phyloP scores from a whole-genome alignment of 2,888 invertebrate genomes.

The Crossocerus cetratus region DNA sequence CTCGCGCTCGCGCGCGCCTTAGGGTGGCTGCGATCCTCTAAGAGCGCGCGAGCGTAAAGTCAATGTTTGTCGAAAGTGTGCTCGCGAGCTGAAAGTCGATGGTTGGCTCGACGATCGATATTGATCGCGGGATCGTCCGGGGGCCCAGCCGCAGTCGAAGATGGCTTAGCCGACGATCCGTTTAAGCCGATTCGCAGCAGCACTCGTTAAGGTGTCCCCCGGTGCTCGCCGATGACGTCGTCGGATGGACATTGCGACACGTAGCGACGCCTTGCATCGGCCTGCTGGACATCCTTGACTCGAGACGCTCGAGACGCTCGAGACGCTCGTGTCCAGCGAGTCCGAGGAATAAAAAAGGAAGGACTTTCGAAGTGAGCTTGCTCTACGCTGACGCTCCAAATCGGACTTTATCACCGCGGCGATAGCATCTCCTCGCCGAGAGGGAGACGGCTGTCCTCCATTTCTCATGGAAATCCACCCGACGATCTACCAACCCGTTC shows the following conservation, averaged over 20 bases:
- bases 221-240: slow-evolving; percentile 65
- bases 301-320: no score
- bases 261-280: slow-evolving; percentile 51
- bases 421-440: background rate
- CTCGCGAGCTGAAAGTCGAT: no score
- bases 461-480: background rate
- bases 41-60: no score
- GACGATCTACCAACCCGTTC: background rate
- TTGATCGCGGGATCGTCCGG: no score
- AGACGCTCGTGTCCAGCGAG: slow-evolving; percentile 31
- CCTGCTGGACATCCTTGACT: slow-evolving; percentile 55
- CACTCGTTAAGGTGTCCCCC: slow-evolving; percentile 58
- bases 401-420: background rate
- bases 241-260: slow-evolving; percentile 68
- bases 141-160: background rate
- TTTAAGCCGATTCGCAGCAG: slow-evolving; percentile 33
- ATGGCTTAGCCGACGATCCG: slow-evolving; percentile 20
- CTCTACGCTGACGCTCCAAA: background rate
- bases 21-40: no score
- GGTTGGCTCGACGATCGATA: no score
- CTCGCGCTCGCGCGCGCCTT: no score
- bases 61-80: no score
- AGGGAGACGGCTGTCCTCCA: background rate
- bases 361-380: slow-evolving; percentile 25
- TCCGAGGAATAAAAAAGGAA: slow-evolving; percentile 6